Conservation (phyloP, 2,888 invertebrate species). For the Coronaproctus castanopsis region DNA sequence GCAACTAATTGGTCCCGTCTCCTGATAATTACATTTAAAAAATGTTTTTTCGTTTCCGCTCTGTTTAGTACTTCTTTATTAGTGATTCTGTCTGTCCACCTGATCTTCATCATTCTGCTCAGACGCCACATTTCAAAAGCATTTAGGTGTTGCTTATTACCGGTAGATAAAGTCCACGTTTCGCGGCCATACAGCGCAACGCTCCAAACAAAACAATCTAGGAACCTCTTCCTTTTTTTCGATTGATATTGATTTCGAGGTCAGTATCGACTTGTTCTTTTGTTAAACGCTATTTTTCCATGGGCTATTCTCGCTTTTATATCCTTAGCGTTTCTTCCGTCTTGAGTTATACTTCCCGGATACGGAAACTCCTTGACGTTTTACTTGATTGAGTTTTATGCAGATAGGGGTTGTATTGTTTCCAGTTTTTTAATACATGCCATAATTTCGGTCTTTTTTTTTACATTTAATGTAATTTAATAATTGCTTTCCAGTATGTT, state of each 20-base stretch:
- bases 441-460: background rate
- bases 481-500: background rate
- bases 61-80: background rate
- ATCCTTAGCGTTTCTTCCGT: background rate
- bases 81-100: background rate
- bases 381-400: background rate
- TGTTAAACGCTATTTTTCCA: background rate
- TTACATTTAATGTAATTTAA: background rate
- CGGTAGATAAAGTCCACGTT: background rate
- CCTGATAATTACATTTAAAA: background rate
- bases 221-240: background rate
- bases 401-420: background rate
- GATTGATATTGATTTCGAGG: background rate
- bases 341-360: background rate
- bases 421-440: background rate
- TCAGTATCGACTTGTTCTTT: background rate
- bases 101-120: background rate
- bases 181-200: background rate
- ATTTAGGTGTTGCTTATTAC: background rate
- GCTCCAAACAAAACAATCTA: background rate
- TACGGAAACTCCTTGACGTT: background rate
- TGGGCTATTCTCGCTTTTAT: background rate
- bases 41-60: background rate
- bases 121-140: background rate
- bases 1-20: background rate